Base-by-base conservation (phyloP, 2,797 vertebrate species). In the Novumbra hubbsi region DNA sequence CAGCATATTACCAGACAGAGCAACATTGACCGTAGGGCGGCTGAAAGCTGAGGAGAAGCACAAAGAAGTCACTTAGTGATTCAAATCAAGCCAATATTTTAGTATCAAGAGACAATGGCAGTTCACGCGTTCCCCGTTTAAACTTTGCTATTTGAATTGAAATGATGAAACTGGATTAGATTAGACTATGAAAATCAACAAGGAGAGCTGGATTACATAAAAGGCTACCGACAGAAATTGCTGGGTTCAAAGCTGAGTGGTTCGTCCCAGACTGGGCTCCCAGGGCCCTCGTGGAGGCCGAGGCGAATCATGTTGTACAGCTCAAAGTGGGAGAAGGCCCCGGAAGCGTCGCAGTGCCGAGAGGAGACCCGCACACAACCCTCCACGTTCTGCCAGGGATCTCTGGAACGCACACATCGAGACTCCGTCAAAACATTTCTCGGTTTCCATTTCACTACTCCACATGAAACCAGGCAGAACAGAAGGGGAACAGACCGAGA, bases 231-330 rank as follows among this genome's bases (percentile, higher is more conserved):
- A 93, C 92, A 67, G 57, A 90, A 86, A 80, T 91, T 88, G 0
- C 85, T 73, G 80, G 88, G 88, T 77, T 92, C 86, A 3, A 92
- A 92, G 72, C 77, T 74, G 72, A 9, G 68, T 0, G 82, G 63
- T 63, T 71, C 5, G 4, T 73, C 80, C 92, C 87, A 89, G 16
- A 78, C 62, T 0, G 80, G 84, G 68, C 85, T 62, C 73, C 77
- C 73, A 48, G 82, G 76, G 71, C 70, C 65, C 48, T 78, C 74
- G 79, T 88, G 86, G 50, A 88, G 76, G 9, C 83, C 86, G 15
- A 93, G 80, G 1, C 80, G 86, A n/a, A 94, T 78, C 78, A 84
- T 84, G 57, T 91, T 88, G 76, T 85, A 90, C 5, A 83, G n/a
- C 45, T 87, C 48, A 3, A 87, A 81, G 71, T 83, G 71, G 0